Base-by-base conservation (phyloP, 2,888 invertebrate genomes). In the Spodoptera exigua region DNA sequence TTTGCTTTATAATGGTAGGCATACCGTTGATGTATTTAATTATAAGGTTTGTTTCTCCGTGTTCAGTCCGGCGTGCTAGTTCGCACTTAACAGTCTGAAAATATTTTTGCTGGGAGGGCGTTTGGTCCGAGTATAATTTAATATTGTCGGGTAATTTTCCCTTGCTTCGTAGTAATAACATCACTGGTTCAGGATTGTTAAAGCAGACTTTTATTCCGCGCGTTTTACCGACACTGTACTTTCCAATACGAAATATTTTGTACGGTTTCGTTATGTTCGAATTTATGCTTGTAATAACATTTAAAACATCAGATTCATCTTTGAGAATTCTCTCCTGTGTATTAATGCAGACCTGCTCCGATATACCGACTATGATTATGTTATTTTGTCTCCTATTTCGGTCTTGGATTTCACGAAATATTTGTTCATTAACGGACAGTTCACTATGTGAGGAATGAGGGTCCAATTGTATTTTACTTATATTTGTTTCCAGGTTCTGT, bases 131-230 rank as follows among this genome's bases (percentile, higher is more conserved):
- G 34, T 9, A 51, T n/a, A 51, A 18, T 34, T 51, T 51, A 14
- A 58, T 51, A 17, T 37, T 49, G 11, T 39, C 58, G 10, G 40
- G 45, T 13, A 57, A 12, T 32, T 57, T 47, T 14, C 18, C 37
- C 13, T 39, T 57, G 11, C 39, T 57, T 12, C 49, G 43, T 0
- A 57, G 49, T 18, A 57, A 3, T 13, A 37, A 11, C 36, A 35
- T 45, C 27, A 32, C 44, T 2, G 49, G 3, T 12, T 39, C 43
- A 12, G 57, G 17, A 0, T 2, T 39, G 5, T 51, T 11, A 32
- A 44, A 57, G 18, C 44, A 57, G 2, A 51, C 45, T 57, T 57
- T 49, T 10, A 57, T 44, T 14, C 17, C 11, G 3, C 57, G 57
- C 10, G n/a, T 48, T 57, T 57, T 57, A 9, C 43, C 41, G 5